Evolutionary conservation across 1,140 invertebrate species (phyloP).

Genomic region (Eupeodes corollae): DNA sequence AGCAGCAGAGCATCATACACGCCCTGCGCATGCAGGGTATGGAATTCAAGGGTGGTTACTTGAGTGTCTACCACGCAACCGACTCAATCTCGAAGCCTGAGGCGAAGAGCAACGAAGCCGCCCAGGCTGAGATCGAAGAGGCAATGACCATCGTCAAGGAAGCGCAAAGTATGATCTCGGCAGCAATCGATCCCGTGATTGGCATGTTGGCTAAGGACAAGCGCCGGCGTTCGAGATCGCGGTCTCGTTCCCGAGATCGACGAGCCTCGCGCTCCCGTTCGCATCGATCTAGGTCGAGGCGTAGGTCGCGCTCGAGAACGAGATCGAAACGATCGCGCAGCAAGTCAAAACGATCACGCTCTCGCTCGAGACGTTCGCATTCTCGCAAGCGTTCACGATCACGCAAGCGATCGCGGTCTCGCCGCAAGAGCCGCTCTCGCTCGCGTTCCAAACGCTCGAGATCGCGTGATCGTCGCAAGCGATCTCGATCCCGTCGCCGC

Average conservation of each 20-base stretch:
- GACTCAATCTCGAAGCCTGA: conserved; percentile 86
- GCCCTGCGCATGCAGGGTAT: conserved; percentile 80
- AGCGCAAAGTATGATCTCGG: conserved; percentile 85
- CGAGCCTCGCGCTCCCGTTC: conserved; percentile 53
- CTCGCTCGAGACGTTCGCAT: conserved; percentile 42
- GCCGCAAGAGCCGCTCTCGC: conserved; percentile 16
- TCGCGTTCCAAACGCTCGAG: conserved; percentile 43
- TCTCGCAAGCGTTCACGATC: conserved; percentile 40
- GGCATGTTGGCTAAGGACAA: conserved; percentile 75
- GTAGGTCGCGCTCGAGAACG: conserved; percentile 26
- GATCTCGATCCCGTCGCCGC: conserved; percentile 36
- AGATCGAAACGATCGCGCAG: conserved; percentile 40
- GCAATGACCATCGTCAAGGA: conserved; percentile 94
- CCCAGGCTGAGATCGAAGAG: conserved; percentile 90
- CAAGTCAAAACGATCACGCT: conserved; percentile 39
- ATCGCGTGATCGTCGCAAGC: conserved; percentile 46
- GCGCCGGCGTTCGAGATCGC: conserved; percentile 47
- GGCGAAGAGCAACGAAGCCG: conserved; percentile 87
- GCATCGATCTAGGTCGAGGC: conserved; percentile 43
- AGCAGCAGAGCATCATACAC: conserved; percentile 76
- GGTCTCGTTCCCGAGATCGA: conserved; percentile 44
- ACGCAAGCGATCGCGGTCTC: conserved; percentile 10
- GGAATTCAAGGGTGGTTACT: conserved; percentile 49
- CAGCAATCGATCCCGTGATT: conserved; percentile 82
- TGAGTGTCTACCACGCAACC: conserved; percentile 76